These are phyloP conservation scores for Acropternis orthonyx DNA, from an alignment of 2,797 vertebrate genomes.

Conservation along the genomic window DNA sequence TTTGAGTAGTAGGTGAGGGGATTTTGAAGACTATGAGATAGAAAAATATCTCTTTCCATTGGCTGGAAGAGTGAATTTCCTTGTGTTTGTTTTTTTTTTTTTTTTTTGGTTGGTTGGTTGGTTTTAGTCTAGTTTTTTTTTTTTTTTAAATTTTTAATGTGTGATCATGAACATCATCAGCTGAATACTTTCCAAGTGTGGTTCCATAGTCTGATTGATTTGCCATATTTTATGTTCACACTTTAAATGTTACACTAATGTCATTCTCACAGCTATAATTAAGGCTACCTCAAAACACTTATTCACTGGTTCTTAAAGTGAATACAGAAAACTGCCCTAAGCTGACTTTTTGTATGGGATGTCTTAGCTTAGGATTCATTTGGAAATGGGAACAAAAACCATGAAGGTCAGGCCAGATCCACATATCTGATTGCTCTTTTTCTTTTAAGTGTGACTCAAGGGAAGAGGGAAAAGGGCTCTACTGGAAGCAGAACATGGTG, in stretches of 20 bases:
- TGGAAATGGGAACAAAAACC: background rate
- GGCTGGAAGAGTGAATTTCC: slow-evolving; percentile 36
- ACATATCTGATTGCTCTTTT: background rate
- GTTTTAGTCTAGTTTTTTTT: too few relatives aligned
- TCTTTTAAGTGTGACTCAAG: background rate
- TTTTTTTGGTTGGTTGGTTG: too few relatives aligned
- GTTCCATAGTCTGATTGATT: slow-evolving; percentile 52
- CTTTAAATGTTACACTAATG: slow-evolving; percentile 45
- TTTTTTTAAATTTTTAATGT: background rate
- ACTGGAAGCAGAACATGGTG: rapidly evolving
- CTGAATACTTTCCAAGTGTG: slow-evolving; percentile 49
- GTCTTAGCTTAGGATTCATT: background rate
- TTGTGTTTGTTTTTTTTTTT: background rate
- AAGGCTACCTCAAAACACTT: slow-evolving; percentile 18
- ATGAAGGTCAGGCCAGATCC: background rate
- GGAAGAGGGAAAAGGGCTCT: background rate
- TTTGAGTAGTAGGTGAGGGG: slow-evolving; percentile 24
- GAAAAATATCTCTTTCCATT: slow-evolving; percentile 34
- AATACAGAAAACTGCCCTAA: background rate
- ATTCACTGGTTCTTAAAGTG: background rate
- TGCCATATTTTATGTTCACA: slow-evolving; percentile 56
- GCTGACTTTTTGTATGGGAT: background rate
- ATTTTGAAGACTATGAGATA: slow-evolving; percentile 13
- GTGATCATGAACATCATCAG: slow-evolving; percentile 16
- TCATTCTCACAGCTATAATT: slow-evolving; percentile 37